A percentile compares a stretch with the other conserved stretches of the same genome.
phyloP scores from a whole-genome alignment of 2,113 vertebrate genomes.

The Siniperca knerii region DNA sequence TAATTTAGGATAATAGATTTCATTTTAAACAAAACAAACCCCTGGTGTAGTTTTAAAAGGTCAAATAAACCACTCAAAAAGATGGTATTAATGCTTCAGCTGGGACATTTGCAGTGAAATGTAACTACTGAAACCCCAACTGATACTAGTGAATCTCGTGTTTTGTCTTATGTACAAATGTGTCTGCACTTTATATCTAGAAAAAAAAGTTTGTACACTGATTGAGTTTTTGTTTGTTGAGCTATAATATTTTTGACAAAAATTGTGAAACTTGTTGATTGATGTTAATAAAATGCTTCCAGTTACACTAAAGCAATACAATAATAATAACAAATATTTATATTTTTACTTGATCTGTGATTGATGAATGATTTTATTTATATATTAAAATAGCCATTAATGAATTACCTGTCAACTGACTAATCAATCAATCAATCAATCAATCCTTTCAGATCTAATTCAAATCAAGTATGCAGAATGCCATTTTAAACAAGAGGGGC shows the following conservation, averaged over 20 bases:
- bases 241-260: neutral
- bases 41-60: neutral
- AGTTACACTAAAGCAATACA: no score
- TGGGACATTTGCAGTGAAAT: neutral
- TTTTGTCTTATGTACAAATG: neutral
- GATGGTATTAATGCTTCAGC: neutral
- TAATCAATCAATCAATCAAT: neutral
- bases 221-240: neutral
- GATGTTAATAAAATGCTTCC: no score
- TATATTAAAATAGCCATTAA: neutral
- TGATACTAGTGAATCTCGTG: neutral
- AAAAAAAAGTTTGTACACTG: neutral
- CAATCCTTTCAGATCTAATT: no score
- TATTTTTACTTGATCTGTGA: neutral
- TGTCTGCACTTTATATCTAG: neutral
- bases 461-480: neutral
- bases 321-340: neutral
- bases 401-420: neutral
- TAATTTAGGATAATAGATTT: neutral
- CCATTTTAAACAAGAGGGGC: neutral
- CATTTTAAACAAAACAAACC: neutral
- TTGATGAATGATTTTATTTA: no score
- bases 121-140: neutral
- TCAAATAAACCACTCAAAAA: neutral
- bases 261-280: no score